Base-by-base conservation (phyloP, 2,888 invertebrate genomes). In the Toxonevra muliebris region DNA sequence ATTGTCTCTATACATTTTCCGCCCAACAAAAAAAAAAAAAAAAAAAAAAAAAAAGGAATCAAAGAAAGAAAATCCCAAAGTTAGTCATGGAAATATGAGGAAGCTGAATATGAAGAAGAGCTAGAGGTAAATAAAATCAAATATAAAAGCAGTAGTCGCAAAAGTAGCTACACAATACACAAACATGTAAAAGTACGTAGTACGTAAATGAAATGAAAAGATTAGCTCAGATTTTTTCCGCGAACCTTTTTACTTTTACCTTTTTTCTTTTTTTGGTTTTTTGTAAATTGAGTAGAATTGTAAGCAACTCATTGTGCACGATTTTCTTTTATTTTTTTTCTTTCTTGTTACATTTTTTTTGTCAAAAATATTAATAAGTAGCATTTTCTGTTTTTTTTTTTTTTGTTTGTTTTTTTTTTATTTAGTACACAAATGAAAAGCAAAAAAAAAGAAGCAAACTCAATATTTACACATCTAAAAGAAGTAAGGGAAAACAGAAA, bases 171-270 rank as follows among this genome's bases (percentile, higher is more conserved):
- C 30, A 7, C n/a, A 30, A 7, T 30, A 30, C 30, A 30, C 30
- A 42, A 42, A 10, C 40, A 42, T 57, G 40, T 8, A 57, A 4
- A 13, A 58, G 11, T 11, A 61, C 10, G 13, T 15, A 58, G 11
- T 11, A 61, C 10, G 13, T 15, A 61, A 61, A 52, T 52, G 52
- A 9, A 11, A 61, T 61, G 53, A 53, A 53, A 52, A 61, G 61
- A 61, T 61, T 53, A 61, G 61, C 61, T 40, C 15, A n/a, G 19
- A 30, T 61, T 50, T 61, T 50, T 10, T 17, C 43, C n/a, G 19
- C 5, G 17, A 17, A 54, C 19, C 17, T n/a, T 19, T 54, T 4
- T n/a, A n/a, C 13, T 54, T 54, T 15, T 12, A 19, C 17, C 17
- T 54, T 54, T 17, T 54, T 19, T 0, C 15, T 54, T 13, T 17